Base-by-base conservation (phyloP, 2,797 vertebrate species). In the Pelochelys cantorii region DNA sequence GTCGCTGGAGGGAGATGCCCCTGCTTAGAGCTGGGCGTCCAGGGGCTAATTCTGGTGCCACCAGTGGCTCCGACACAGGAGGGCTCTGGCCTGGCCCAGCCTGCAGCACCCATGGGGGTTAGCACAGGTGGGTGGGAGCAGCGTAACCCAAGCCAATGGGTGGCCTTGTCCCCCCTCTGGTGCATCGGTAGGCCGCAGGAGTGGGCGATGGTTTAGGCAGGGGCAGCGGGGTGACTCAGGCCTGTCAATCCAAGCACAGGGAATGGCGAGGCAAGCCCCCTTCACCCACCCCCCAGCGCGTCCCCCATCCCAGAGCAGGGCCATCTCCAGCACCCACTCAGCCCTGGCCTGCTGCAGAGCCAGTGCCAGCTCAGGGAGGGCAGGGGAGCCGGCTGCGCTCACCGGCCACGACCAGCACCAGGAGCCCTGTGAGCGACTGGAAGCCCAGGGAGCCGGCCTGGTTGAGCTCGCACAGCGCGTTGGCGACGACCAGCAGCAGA, bases 391-490 rank as follows among this genome's bases (percentile, higher is more conserved):
- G 14, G 6, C 27, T 0, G 0, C 34, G 79, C 96, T 55, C 54
- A 96, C 97, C 97, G 82, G 90, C 56, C 3, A 88, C 7, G 0
- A 89, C 56, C 11, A 97, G 74, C 29, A 23, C 37, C 91, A 97
- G 90, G 42, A 99, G 83, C 4, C 97, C 92, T 0, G 98, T 94
- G 1, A 97, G 71, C 5, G 97, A 88, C 2, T 97, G 92, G 65
- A 99, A 97, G 59, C 98, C 95, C 48, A 99, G 94, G 37, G 98
- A 98, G 0, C 97, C 95, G 84, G 98, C 97, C 83, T 98, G 98
- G 97, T 98, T 98, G 90, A 99, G 86, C 95, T 99, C 98, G 0
- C 97, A 97, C 0, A 98, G 96, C 1, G 97, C 87, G 0, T 99
- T 98, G 17, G 98, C 95, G 2, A 97, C 34, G 0, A 99, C 98